phyloP scores from a whole-genome alignment of 2,797 vertebrate genomes.

The Pristis pectinata region DNA sequence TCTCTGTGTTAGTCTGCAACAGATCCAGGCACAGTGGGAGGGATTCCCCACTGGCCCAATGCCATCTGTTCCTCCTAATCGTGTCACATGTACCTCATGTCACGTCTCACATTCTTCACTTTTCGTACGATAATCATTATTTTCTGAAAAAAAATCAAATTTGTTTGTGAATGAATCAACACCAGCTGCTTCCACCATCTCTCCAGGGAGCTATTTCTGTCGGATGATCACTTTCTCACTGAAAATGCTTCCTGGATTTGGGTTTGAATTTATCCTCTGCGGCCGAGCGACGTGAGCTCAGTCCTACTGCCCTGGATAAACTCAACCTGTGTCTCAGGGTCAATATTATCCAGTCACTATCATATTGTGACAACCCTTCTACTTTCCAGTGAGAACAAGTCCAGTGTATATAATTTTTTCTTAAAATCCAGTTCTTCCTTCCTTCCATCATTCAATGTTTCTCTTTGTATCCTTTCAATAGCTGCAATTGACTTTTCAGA shows the following conservation, averaged over 20 bases:
- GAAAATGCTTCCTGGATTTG: background rate
- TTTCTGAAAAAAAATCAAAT: background rate
- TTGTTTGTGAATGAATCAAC: background rate
- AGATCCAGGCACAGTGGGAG: background rate
- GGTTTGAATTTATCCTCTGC: background rate
- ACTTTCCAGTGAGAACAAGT: background rate
- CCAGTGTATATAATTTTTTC: background rate
- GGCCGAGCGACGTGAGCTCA: background rate
- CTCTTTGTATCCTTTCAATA: too few species aligned
- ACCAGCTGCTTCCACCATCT: background rate
- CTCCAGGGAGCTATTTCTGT: background rate
- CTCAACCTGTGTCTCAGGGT: background rate
- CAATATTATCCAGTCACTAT: background rate
- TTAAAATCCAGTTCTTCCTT: too few species aligned
- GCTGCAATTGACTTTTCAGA: too few species aligned
- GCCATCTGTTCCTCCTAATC: background rate
- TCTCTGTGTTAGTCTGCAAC: background rate
- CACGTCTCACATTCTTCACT: background rate
- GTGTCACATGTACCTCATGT: too few species aligned
- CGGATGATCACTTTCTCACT: background rate
- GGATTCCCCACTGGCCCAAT: background rate
- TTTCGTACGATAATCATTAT: background rate
- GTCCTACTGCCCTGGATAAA: background rate
- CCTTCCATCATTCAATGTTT: too few species aligned
- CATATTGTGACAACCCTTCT: background rate